A percentile compares a stretch with the other conserved stretches of the same genome.
These are phyloP conservation scores for Gymnothorax reevesii DNA, from an alignment of 2,797 vertebrate genomes.

Conservation along the genomic window DNA sequence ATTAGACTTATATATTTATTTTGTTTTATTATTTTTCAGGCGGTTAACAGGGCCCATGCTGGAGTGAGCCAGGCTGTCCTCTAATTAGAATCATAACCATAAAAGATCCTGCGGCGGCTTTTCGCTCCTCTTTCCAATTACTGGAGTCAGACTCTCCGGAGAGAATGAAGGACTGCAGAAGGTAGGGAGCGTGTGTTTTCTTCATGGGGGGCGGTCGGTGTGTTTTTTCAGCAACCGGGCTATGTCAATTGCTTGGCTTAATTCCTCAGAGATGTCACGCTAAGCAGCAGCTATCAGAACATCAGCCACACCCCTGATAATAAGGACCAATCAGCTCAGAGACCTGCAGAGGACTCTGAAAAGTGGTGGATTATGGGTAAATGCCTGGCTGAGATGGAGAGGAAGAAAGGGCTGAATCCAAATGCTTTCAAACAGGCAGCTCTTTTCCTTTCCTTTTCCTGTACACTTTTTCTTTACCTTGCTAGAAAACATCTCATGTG, in stretches of 20 bases:
- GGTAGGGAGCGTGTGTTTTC: not conserved
- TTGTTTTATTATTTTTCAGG: conserved; percentile 69
- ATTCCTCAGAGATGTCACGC: not conserved
- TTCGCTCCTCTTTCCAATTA: conserved; percentile 78
- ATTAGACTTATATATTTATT: conserved; percentile 68
- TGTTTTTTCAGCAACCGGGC: not conserved
- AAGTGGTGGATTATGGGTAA: conserved; percentile 36
- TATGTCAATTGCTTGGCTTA: conserved; percentile 13
- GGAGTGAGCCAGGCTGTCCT: conserved; percentile 61
- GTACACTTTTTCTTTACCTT: no score
- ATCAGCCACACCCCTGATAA: not conserved
- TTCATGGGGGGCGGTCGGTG: not conserved
- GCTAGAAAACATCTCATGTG: no score
- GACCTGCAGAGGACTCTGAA: not conserved
- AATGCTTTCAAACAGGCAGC: no score
- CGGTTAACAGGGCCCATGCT: conserved; percentile 66
- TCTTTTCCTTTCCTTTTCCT: no score
- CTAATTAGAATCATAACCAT: conserved; percentile 78
- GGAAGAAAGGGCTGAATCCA: conserved; percentile 24
- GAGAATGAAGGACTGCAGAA: conserved; percentile 33
- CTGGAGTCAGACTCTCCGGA: conserved; percentile 69
- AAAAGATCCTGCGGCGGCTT: conserved; percentile 70
- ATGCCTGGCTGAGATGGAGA: conserved; percentile 24
- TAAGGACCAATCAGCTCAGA: conserved; percentile 4
- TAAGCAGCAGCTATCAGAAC: not conserved